Base-by-base conservation (phyloP, 2,888 invertebrate species). In the Eristalinus sepulchralis region DNA sequence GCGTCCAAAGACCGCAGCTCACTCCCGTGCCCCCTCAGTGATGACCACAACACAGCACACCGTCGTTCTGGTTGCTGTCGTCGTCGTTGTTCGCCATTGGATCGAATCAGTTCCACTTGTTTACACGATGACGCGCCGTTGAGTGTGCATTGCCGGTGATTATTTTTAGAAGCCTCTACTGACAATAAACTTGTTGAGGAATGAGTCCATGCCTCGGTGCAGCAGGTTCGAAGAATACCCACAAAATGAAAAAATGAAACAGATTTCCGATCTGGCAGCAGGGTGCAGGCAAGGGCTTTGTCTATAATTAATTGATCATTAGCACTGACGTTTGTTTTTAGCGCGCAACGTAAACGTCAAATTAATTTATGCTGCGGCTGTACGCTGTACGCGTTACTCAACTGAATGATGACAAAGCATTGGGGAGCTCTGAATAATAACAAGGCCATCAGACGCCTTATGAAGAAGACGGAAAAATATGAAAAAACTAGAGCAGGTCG, bases 141-240 rank as follows among this genome's bases (percentile, higher is more conserved):
- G 55, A 60, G 57, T 75, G 31, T 72, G 64, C 60, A 62, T 33
- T 20, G 53, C 39, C 57, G 36, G 53, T 62, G 33, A 76, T 60
- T 84, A 84, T 84, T 84, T 84, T 76, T 84, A 81, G 76, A 71
- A 63, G 73, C n/a, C 53, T 68, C 47, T 13, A 60, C 55, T 72
- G 60, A 39, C 63, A 67, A 47, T 36, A 66, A 31, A 71, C 66
- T 75, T 75, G 70, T 62, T 70, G 60, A 64, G 24, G 57, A 57
- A 57, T 64, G 47, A 70, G 31, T 47, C 53, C 39, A 55, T 53
- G 55, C n/a, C 22, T 71, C 34, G 55, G 63, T 34, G 53, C 20
- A 27, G 67, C 31, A 63, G 64, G 24, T 13, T 33, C 13, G 33
- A 57, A n/a, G 8, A 59, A 47, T 47, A 47, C 47, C 47, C 17